These are phyloP conservation scores for Anoplius nigerrimus DNA, from an alignment of 2,888 invertebrate species.

Conservation along the genomic window DNA sequence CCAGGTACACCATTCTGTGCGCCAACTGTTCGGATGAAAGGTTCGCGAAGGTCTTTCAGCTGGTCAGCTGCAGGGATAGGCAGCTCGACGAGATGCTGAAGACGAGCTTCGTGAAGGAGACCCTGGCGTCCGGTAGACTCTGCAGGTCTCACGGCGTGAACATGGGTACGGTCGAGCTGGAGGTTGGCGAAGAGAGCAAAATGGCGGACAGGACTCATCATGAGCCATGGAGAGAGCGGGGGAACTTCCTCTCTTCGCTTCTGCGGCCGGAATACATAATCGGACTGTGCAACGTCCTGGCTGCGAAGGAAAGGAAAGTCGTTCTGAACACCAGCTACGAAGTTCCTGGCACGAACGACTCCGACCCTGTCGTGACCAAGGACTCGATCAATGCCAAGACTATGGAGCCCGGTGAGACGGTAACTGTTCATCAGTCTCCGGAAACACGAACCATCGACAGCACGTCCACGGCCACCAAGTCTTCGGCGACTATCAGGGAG, in stretches of 20 bases:
- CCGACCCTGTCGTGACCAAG: slow-evolving; percentile 28
- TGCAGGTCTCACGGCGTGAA: slow-evolving; percentile 40
- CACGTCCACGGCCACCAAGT: slow-evolving; percentile 17
- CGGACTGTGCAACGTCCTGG: slow-evolving; percentile 86
- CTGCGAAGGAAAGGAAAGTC: slow-evolving; percentile 81
- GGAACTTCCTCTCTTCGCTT: slow-evolving; percentile 79
- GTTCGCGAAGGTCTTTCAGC: slow-evolving; percentile 83
- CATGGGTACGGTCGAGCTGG: slow-evolving; percentile 2
- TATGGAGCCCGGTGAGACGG: slow-evolving; percentile 19
- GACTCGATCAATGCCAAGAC: slow-evolving; percentile 14
- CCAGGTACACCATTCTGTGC: slow-evolving; percentile 83
- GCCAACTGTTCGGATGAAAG: slow-evolving; percentile 84
- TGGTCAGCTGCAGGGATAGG: slow-evolving; percentile 83
- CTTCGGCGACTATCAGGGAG: slow-evolving; percentile 12
- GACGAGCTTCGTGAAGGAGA: slow-evolving; percentile 79
- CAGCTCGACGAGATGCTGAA: slow-evolving; percentile 80
- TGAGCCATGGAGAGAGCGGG: slow-evolving; percentile 44
- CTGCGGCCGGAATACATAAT: slow-evolving; percentile 83
- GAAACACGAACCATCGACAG: slow-evolving; percentile 7
- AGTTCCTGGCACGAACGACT: slow-evolving; percentile 55
- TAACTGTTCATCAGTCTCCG: background rate
- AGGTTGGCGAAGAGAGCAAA: background rate
- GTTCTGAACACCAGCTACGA: slow-evolving; percentile 81
- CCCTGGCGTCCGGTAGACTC: slow-evolving; percentile 77
- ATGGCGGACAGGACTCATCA: background rate